These are phyloP conservation scores for Listronotus bonariensis DNA, from an alignment of 1,140 invertebrate genomes.

Conservation along the genomic window DNA sequence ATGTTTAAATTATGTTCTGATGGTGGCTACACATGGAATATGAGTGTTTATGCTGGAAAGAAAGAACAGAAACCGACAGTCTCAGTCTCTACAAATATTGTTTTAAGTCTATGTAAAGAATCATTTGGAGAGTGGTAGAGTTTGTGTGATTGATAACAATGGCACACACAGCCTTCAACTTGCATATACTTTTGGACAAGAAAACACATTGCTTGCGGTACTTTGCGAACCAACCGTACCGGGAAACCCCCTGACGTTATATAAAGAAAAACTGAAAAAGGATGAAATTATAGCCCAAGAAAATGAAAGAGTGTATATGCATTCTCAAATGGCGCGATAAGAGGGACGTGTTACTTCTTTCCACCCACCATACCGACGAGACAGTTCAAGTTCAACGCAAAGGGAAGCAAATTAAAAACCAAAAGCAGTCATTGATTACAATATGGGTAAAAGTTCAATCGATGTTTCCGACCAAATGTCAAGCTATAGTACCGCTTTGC, in stretches of 20 bases:
- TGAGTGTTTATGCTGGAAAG: constrained; percentile 50
- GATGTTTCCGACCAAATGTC: constrained; percentile 42
- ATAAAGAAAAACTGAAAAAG: too few species aligned
- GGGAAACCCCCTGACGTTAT: too few species aligned
- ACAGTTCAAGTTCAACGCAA: constrained; percentile 39
- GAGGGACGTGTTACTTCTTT: too few species aligned
- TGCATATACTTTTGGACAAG: too few species aligned
- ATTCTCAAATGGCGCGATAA: constrained; percentile 56
- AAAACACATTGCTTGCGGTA: too few species aligned
- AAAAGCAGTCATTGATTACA: constrained; percentile 54
- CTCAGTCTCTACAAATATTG: constrained; percentile 26
- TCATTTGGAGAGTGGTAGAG: constrained; percentile 24
- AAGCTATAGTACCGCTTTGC: constrained; percentile 30
- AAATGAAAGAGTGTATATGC: constrained; percentile 53
- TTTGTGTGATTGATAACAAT: constrained; percentile 40
- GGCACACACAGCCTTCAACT: too few species aligned
- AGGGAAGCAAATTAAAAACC: constrained; percentile 49
- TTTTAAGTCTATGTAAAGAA: constrained; percentile 14
- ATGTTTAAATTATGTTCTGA: constrained; percentile 50
- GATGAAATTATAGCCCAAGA: constrained; percentile 48
- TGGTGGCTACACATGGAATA: constrained; percentile 48
- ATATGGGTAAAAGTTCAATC: constrained; percentile 49
- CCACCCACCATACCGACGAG: constrained; percentile 42
- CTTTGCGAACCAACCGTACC: too few species aligned
- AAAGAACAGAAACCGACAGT: constrained; percentile 3